phyloP scores from a whole-genome alignment of 1,140 invertebrate species.

The Euschistus heros region DNA sequence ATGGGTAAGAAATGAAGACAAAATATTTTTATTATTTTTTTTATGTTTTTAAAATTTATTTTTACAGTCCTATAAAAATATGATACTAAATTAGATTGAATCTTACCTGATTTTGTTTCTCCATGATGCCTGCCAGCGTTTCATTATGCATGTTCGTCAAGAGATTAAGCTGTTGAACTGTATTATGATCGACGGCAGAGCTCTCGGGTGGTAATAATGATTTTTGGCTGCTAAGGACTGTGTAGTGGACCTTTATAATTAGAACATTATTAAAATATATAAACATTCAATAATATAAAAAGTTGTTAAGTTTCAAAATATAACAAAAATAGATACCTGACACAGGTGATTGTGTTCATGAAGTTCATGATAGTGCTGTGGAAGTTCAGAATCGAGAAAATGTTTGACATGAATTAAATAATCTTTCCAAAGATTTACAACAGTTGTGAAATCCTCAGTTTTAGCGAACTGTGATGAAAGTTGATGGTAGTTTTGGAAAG shows the following conservation, averaged over 20 bases:
- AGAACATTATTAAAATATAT: neutral
- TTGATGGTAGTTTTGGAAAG: slow-evolving; percentile 75
- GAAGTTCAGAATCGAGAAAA: slow-evolving; percentile 63
- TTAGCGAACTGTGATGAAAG: slow-evolving; percentile 63
- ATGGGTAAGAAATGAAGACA: too few species aligned
- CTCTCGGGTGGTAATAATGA: slow-evolving; percentile 45
- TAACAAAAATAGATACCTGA: slow-evolving; percentile 35
- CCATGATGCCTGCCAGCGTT: slow-evolving; percentile 66
- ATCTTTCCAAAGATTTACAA: slow-evolving; percentile 67
- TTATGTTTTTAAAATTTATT: too few species aligned
- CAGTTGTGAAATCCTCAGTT: slow-evolving; percentile 62
- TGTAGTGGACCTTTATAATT: slow-evolving; percentile 51
- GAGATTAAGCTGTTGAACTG: slow-evolving; percentile 70
- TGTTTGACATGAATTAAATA: slow-evolving; percentile 69
- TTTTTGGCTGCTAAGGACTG: slow-evolving; percentile 62
- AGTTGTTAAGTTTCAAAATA: neutral
- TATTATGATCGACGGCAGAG: slow-evolving; percentile 44
- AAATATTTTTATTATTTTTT: too few species aligned
- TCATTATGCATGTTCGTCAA: slow-evolving; percentile 78
- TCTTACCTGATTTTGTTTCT: slow-evolving; percentile 54
- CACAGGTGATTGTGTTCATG: slow-evolving; percentile 74
- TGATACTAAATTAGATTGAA: neutral
- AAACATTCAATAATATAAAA: neutral
- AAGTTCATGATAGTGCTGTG: slow-evolving; percentile 66
- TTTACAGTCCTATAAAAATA: too few species aligned